phyloP scores from a whole-genome alignment of 2,888 invertebrate genomes.

The Cephus runcator region DNA sequence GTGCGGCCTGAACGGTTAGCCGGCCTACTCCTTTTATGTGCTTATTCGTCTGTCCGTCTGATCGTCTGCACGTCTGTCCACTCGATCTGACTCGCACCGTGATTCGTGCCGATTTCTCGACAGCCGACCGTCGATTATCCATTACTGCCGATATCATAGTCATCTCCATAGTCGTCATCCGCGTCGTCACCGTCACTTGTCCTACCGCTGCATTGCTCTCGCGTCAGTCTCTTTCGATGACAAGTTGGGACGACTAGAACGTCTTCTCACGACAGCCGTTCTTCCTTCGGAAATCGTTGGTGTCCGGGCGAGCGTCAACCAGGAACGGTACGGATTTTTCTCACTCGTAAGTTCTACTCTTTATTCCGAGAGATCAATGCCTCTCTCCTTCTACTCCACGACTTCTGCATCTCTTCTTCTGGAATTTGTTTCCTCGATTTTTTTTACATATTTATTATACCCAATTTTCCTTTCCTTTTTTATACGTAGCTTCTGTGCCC shows the following conservation, averaged over 20 bases:
- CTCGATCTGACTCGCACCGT: neutral
- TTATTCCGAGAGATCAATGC: neutral
- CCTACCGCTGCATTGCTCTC: neutral
- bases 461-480: neutral
- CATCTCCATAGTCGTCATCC: neutral
- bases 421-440: neutral
- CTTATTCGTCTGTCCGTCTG: slow-evolving; percentile 13
- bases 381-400: neutral
- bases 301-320: neutral
- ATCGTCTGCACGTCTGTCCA: neutral
- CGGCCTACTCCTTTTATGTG: slow-evolving; percentile 58
- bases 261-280: neutral
- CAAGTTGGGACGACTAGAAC: neutral
- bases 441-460: neutral
- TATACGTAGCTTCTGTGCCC: neutral
- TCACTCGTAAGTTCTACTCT: neutral
- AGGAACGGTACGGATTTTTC: neutral
- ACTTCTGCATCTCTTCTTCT: neutral
- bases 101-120: neutral
- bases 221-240: neutral
- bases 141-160: neutral
- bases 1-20: slow-evolving; percentile 64
- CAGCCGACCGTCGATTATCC: neutral
- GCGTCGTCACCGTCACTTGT: neutral
- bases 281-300: neutral